A percentile compares a stretch with the other conserved stretches of the same genome.
Evolutionary conservation across 2,888 invertebrate species (phyloP).

Genomic region (Trimorus sp.): DNA sequence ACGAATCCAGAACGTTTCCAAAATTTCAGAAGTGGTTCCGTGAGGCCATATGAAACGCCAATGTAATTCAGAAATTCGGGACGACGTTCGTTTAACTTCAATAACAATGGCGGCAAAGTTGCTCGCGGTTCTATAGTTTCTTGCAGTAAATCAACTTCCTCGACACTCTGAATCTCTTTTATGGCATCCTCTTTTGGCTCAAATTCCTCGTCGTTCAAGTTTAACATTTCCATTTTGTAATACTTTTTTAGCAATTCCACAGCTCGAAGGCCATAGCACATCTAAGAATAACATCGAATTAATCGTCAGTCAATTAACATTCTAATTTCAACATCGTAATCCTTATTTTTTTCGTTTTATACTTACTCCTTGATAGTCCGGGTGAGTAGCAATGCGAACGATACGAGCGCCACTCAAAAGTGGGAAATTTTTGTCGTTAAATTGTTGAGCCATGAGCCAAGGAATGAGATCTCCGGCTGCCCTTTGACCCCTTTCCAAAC

Average conservation of each 20-base stretch:
- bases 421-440: constrained; percentile 96
- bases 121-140: constrained; percentile 89
- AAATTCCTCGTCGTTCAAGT: constrained; percentile 84
- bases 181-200: constrained; percentile 65
- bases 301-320: background rate
- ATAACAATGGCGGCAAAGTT: constrained; percentile 93
- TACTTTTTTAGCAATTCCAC: constrained; percentile 92
- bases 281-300: constrained; percentile 83
- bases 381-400: constrained; percentile 98
- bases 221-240: constrained; percentile 91
- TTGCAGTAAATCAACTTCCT: constrained; percentile 85
- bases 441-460: constrained; percentile 99
- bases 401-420: constrained; percentile 94
- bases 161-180: constrained; percentile 83
- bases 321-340: too few species aligned
- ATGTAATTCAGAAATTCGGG: constrained; percentile 95
- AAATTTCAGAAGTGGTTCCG: constrained; percentile 93
- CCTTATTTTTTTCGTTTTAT: too few species aligned
- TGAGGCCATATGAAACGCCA: constrained; percentile 97
- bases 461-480: constrained; percentile 99
- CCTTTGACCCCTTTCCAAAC: constrained; percentile 92
- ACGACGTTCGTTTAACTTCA: constrained; percentile 91
- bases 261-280: constrained; percentile 98
- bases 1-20: constrained; percentile 93
- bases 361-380: constrained; percentile 94